Evolutionary conservation across 2,797 vertebrate genomes (phyloP).

Genomic region (Lacerta bilineata): DNA sequence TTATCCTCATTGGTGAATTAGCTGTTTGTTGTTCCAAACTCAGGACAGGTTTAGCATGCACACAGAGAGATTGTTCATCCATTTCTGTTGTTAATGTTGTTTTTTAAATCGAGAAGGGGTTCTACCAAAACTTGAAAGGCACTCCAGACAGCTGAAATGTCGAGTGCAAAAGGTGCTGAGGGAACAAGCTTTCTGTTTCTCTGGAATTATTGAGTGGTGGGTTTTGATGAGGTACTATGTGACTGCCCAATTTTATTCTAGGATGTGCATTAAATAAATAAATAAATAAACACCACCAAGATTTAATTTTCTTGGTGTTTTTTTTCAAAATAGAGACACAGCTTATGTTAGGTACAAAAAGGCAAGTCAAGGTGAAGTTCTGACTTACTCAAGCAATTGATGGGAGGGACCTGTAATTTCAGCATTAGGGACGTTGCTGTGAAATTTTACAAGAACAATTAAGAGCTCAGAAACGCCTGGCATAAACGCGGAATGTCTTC

Average conservation of each 20-base stretch:
- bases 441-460: slow-evolving; percentile 57
- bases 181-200: slow-evolving; percentile 13
- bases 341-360: slow-evolving; percentile 1
- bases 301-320: background rate
- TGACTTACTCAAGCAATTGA: slow-evolving; percentile 27
- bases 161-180: slow-evolving; percentile 19
- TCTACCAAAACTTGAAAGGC: slow-evolving; percentile 50
- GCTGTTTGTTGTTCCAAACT: slow-evolving; percentile 56
- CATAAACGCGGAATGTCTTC: slow-evolving; percentile 62
- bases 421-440: rapidly evolving
- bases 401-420: background rate
- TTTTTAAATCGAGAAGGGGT: background rate
- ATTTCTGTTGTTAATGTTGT: slow-evolving; percentile 49
- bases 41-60: slow-evolving; percentile 27
- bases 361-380: slow-evolving; percentile 30
- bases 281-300: background rate
- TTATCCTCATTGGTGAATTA: slow-evolving; percentile 67
- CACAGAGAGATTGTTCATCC: slow-evolving; percentile 34
- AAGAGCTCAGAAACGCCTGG: slow-evolving; percentile 52
- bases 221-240: background rate
- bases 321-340: background rate
- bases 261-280: slow-evolving; percentile 24
- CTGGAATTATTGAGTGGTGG: slow-evolving; percentile 24
- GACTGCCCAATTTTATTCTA: slow-evolving; percentile 32
- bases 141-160: slow-evolving; percentile 19